Conservation (phyloP, 2,797 vertebrate species). For the Cryptoprocta ferox region DNA sequence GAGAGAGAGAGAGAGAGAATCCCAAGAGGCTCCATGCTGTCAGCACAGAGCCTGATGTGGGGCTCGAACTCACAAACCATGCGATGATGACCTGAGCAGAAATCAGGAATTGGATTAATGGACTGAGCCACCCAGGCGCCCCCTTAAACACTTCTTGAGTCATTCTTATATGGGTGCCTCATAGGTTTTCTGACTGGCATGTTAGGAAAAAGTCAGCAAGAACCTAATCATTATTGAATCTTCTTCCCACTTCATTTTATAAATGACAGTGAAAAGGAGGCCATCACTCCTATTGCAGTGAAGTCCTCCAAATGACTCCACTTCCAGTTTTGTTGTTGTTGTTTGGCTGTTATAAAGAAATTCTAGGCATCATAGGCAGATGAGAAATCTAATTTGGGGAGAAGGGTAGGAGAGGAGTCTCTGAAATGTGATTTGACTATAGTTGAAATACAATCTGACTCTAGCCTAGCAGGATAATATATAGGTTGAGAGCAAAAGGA, state of each 20-base stretch:
- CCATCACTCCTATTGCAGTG: not conserved
- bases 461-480: not conserved
- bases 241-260: not conserved
- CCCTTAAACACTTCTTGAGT: not conserved
- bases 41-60: no score
- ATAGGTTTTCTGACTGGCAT: not conserved
- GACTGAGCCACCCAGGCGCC: no score
- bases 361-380: not conserved
- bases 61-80: no score
- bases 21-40: no score
- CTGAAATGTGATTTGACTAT: not conserved
- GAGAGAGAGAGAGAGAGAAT: no score
- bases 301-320: not conserved
- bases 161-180: not conserved
- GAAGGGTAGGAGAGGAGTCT: not conserved
- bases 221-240: not conserved
- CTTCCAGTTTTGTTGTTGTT: not conserved
- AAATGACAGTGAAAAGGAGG: not conserved
- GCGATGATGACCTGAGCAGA: no score
- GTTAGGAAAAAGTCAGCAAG: not conserved
- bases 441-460: not conserved
- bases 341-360: constrained; percentile 11
- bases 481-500: not conserved
- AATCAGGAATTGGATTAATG: no score
- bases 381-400: not conserved